Evolutionary conservation across 30 jellyfish, hydroid and myxozoan genomes (phyloP).

Genomic region (Hydractinia symbiolongicarpus): DNA sequence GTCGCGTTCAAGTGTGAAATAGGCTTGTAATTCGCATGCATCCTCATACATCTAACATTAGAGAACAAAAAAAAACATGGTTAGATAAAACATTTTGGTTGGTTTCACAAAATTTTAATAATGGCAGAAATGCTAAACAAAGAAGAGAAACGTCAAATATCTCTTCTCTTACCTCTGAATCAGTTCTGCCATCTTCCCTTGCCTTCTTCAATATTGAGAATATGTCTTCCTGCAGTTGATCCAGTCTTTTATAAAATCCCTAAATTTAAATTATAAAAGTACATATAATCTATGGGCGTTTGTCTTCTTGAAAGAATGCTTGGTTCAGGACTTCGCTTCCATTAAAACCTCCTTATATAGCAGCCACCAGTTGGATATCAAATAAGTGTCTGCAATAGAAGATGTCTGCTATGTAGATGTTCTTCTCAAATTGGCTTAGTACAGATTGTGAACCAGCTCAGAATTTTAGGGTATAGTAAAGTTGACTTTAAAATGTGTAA

Average conservation of each 20-base stretch:
- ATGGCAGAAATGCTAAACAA: neutral
- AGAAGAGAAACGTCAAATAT: neutral
- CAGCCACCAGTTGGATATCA: too few species aligned
- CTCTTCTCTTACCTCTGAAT: conserved; percentile 63
- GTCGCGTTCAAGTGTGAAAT: conserved; percentile 72
- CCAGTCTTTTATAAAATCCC: conserved; percentile 75
- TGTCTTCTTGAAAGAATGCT: too few species aligned
- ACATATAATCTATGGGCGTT: too few species aligned
- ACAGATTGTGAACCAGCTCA: too few species aligned
- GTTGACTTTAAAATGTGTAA: too few species aligned
- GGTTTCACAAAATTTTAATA: neutral
- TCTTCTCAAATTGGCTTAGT: too few species aligned
- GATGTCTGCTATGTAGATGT: too few species aligned
- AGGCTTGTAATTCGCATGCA: conserved; percentile 70
- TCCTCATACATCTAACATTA: conserved; percentile 80
- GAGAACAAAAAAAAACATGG: neutral
- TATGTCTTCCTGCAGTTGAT: conserved; percentile 79
- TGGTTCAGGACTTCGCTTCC: too few species aligned
- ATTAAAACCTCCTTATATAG: too few species aligned
- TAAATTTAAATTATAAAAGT: neutral
- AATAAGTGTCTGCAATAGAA: too few species aligned
- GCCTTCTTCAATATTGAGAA: conserved; percentile 54
- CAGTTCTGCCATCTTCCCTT: conserved; percentile 66
- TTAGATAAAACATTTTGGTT: neutral
- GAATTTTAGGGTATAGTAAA: too few species aligned